A percentile compares a stretch with the other conserved stretches of the same genome.
Evolutionary conservation across 2,797 vertebrate species (phyloP).

Genomic region (Takifugu ocellatus): DNA sequence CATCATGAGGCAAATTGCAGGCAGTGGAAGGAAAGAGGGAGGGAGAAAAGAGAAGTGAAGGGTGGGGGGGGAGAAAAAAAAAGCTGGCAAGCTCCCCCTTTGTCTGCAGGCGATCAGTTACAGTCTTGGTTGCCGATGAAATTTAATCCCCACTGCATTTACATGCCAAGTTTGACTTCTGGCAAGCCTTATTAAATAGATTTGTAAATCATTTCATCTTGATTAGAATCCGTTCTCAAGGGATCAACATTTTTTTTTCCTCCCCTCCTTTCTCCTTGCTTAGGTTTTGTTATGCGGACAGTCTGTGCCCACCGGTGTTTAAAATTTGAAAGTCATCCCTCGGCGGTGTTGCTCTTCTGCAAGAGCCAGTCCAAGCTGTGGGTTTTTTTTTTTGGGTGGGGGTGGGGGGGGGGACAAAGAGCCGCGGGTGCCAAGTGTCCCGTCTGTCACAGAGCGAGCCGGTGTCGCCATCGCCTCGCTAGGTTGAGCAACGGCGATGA

Average conservation of each 20-base stretch:
- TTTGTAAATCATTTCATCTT: constrained; percentile 82
- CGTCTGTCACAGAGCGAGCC: constrained; percentile 54
- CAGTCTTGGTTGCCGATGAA: constrained; percentile 78
- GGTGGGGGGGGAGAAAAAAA: constrained; percentile 23
- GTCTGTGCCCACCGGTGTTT: constrained; percentile 56
- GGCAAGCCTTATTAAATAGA: constrained; percentile 81
- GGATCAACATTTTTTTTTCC: constrained; percentile 58
- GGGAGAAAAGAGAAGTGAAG: constrained; percentile 36
- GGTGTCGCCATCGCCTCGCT: constrained; percentile 62
- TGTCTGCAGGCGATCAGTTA: constrained; percentile 79
- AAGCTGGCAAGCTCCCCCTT: constrained; percentile 70
- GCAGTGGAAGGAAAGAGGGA: constrained; percentile 54
- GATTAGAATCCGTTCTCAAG: constrained; percentile 75
- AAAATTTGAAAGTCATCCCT: constrained; percentile 54
- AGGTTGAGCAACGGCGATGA: constrained; percentile 38
- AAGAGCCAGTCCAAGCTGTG: constrained; percentile 24
- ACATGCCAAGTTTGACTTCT: constrained; percentile 80
- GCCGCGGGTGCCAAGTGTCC: constrained; percentile 51
- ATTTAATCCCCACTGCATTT: constrained; percentile 76
- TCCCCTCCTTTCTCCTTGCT: constrained; percentile 49
- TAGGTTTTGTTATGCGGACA: constrained; percentile 65
- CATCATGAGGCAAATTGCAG: constrained; percentile 73
- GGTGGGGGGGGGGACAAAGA: constrained; percentile 55
- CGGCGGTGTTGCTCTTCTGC: constrained; percentile 27
- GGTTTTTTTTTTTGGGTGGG: constrained; percentile 19